These are phyloP conservation scores for Lumbricus terrestris DNA, from an alignment of 2,888 invertebrate species.

Conservation along the genomic window DNA sequence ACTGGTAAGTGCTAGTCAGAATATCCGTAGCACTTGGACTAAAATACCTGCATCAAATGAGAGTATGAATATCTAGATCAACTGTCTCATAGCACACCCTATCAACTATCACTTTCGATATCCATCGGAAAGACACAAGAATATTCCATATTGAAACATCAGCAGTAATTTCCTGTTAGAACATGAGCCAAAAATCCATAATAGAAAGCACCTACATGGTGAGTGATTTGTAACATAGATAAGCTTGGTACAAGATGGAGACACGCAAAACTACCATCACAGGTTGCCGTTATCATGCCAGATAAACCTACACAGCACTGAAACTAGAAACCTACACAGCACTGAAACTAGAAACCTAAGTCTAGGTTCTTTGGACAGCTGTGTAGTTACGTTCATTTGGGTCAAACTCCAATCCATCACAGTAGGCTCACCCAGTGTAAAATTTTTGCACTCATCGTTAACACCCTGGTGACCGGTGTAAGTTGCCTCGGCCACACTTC, in stretches of 20 bases:
- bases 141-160: not conserved
- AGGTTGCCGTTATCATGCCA: not conserved
- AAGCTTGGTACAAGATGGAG: not conserved
- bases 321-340: not conserved
- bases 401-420: too few relatives aligned
- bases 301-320: not conserved
- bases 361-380: not conserved
- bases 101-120: not conserved
- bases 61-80: not conserved
- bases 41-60: not conserved
- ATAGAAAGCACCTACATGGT: not conserved
- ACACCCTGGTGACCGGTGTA: not conserved
- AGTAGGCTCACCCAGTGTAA: not conserved
- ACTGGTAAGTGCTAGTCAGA: not conserved
- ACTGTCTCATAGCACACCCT: not conserved
- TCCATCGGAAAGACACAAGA: not conserved
- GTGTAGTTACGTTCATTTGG: too few relatives aligned
- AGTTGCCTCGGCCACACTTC: not conserved
- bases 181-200: not conserved
- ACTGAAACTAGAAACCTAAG: not conserved
- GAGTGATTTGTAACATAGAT: not conserved
- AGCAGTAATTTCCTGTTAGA: not conserved
- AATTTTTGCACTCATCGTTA: not conserved
- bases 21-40: not conserved
- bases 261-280: not conserved